Evolutionary conservation across 2,888 invertebrate species (phyloP).

Genomic region (Ochlodes sylvanus): DNA sequence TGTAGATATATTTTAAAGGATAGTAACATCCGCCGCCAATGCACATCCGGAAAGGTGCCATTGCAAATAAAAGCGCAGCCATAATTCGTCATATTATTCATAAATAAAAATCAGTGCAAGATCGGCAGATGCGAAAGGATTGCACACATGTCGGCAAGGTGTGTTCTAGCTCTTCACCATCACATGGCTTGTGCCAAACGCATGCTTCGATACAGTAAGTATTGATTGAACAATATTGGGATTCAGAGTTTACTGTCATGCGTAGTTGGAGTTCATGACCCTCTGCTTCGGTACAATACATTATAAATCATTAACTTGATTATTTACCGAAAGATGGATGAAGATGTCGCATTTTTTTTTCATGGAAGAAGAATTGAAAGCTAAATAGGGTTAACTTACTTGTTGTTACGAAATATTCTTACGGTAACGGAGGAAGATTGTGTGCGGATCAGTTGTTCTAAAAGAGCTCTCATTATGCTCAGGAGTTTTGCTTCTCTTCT

Average conservation of each 20-base stretch:
- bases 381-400: too few relatives aligned
- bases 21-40: slow-evolving; percentile 73
- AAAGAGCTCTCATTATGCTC: too few relatives aligned
- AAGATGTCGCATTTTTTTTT: too few relatives aligned
- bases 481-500: too few relatives aligned
- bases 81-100: slow-evolving; percentile 85
- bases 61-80: slow-evolving; percentile 72
- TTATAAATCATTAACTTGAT: too few relatives aligned
- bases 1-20: slow-evolving; percentile 58
- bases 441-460: too few relatives aligned
- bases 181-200: slow-evolving; percentile 77
- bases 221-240: slow-evolving; percentile 12
- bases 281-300: too few relatives aligned
- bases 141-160: slow-evolving; percentile 82
- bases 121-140: slow-evolving; percentile 82
- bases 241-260: neutral
- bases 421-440: too few relatives aligned
- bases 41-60: slow-evolving; percentile 82
- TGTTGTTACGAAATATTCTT: too few relatives aligned
- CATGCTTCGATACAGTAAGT: slow-evolving; percentile 28
- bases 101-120: slow-evolving; percentile 82
- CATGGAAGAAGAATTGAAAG: too few relatives aligned
- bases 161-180: slow-evolving; percentile 54
- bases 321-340: too few relatives aligned
- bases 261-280: too few relatives aligned